Conservation (phyloP, 2,113 vertebrate genomes). For the Colistium nudipinnis region DNA sequence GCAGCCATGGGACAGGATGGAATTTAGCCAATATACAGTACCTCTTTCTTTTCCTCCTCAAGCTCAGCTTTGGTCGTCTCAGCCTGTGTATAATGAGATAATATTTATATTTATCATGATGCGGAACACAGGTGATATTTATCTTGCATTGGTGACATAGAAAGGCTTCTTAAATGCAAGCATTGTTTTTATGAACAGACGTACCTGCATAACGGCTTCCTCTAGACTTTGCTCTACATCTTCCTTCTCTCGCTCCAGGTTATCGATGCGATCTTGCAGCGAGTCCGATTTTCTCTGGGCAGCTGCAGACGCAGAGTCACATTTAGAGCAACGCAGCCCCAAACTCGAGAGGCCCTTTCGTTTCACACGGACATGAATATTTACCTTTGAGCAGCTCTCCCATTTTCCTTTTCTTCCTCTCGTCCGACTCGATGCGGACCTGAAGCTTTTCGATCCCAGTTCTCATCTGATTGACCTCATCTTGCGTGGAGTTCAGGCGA, state of each 20-base stretch:
- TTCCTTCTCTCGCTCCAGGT: slow-evolving; percentile 78
- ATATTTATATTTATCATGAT: not conserved
- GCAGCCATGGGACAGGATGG: not conserved
- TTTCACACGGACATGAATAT: not conserved
- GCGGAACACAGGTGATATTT: not conserved
- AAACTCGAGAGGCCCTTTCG: not conserved
- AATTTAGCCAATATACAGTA: slow-evolving; percentile 6
- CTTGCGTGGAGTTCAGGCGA: slow-evolving; percentile 86
- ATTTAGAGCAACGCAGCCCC: slow-evolving; percentile 3
- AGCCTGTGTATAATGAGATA: slow-evolving; percentile 32
- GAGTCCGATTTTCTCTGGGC: slow-evolving; percentile 81
- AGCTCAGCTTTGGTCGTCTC: slow-evolving; percentile 85
- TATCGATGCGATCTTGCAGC: slow-evolving; percentile 78
- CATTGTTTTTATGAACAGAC: not conserved
- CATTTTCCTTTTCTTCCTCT: slow-evolving; percentile 83
- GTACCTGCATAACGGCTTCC: slow-evolving; percentile 83
- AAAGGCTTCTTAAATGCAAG: not conserved
- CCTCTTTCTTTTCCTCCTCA: slow-evolving; percentile 77
- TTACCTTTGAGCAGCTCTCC: slow-evolving; percentile 83
- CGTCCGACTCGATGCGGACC: slow-evolving; percentile 89
- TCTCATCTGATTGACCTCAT: slow-evolving; percentile 85
- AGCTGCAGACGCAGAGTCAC: slow-evolving; percentile 49
- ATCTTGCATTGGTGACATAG: not conserved
- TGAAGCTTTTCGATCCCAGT: slow-evolving; percentile 89
- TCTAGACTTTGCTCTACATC: slow-evolving; percentile 77